Evolutionary conservation across 1,140 invertebrate genomes (phyloP), one percentile per base, ranked within the genome.

Genomic region (Lordiphosa collinella): DNA sequence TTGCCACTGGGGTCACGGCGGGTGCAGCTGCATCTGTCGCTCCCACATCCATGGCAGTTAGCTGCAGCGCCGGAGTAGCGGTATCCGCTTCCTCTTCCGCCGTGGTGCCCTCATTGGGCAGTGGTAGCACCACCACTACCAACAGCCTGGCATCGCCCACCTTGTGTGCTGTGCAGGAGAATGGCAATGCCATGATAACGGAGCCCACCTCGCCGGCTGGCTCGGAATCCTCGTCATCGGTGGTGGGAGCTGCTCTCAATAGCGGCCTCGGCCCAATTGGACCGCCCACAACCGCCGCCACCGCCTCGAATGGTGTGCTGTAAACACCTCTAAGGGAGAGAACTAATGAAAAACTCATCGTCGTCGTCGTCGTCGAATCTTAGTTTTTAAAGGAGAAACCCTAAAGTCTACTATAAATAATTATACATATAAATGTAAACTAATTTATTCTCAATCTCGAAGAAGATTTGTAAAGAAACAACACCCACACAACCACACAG

Each of bases 181-280:
- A 88, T 47, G 76, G 85, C 56, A 78, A 56, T 52, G 55, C 41
- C 47, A 50, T 82, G 54, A 64, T 80, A 35, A 52, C 74, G 22
- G 86, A 79, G 25, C 76, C 79, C 31, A 56, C 78, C 40, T 86
- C 82, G 13, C 76, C 78, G 22, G 68, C 71, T 25, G 71, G 35
- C 37, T 86, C 86, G 13, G 70, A 86, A 36, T 84, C 74, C 4
- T 74, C 64, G 8, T 63, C 63, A 16, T 67, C 80, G 11, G 56
- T 73, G 51, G 64, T 63, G 2, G 58, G 62, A n/a, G 54, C 59
- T 6, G 55, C 59, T n/a, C 72, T 72, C 6, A 70, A 68, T 37
- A 85, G 68, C 34, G 80, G 76, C 9, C 43, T 88, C 22, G 87
- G 87, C 38, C 87, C 87, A 50, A 88, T 88, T 40, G 87, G 87